Evolutionary conservation across 2,888 invertebrate species (phyloP), one percentile per base, ranked within the genome.

Genomic region (Tethea ocularis): DNA sequence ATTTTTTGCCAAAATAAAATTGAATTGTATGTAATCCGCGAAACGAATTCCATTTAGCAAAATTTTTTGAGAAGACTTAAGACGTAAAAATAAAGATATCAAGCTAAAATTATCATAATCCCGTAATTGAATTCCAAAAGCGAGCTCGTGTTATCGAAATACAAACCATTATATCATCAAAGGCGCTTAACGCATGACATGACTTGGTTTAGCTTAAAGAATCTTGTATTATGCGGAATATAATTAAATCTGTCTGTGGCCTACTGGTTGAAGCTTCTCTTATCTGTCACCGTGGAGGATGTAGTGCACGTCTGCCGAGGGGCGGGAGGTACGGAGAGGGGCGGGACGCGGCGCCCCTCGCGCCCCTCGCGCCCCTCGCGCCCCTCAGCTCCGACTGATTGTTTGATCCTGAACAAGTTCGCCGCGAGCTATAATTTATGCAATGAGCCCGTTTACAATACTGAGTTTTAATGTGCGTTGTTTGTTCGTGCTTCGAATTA

Each of bases 391-490:
- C 38, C 46, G 46, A 46, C 46, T 65, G 68, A 69, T 69, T 71
- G 71, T 70, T 69, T 64, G 66, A 66, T 62, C 67, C 66, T 41
- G 60, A 56, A 60, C 58, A 46, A 66, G 63, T 61, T 57, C 38
- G 60, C 52, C 53, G 63, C 60, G 58, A 33, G 57, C 58, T 58
- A 64, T 75, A 79, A 81, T 81, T 71, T 72, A 81, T 77, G 74
- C 74, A 67, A 61, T 56, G 68, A 58, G 61, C 57, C 63, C 69
- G 69, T 67, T 78, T 74, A 76, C 73, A 78, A 69, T 66, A 69
- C 65, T 66, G 75, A 73, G 71, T 77, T 76, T 75, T 72, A 78
- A 80, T 74, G 74, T 72, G 66, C 68, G 69, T 62, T 61, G 69
- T 62, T 68, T 58, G 64, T 61, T 61, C 73, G 71, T 67, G 68